A percentile compares a stretch with the other conserved stretches of the same genome.
These are phyloP conservation scores for Porites rus DNA, from an alignment of 92 coral and sea anemone species.

Conservation along the genomic window DNA sequence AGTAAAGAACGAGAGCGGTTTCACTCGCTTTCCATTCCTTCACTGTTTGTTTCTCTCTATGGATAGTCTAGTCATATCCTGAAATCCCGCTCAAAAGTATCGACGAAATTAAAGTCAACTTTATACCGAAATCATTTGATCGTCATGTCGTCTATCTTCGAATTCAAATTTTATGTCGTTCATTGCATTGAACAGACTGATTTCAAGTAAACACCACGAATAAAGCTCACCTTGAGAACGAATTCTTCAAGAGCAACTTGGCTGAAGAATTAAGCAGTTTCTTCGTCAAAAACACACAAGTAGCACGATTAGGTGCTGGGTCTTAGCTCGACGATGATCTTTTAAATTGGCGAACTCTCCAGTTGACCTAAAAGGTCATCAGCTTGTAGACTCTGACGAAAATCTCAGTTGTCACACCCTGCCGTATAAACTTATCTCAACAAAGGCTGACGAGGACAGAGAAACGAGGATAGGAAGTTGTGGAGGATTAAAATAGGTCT, in stretches of 20 bases:
- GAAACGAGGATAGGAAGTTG: background rate
- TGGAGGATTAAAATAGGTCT: background rate
- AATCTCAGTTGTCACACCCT: constrained; percentile 15
- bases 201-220: background rate
- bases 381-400: background rate
- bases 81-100: background rate
- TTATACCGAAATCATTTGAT: constrained; percentile 6
- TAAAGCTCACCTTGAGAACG: constrained; percentile 25
- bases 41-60: background rate
- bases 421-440: background rate
- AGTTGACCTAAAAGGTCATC: constrained; percentile 19
- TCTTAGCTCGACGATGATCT: background rate
- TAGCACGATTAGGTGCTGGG: background rate
- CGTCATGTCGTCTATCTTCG: background rate
- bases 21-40: background rate
- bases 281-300: background rate
- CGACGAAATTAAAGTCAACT: background rate
- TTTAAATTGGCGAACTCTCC: no score
- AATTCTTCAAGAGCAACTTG: background rate
- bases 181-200: background rate
- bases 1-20: background rate
- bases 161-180: background rate
- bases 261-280: background rate
- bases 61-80: background rate
- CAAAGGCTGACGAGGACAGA: background rate